phyloP scores from a whole-genome alignment of 2,797 vertebrate genomes.

The Sebastes elongatus region DNA sequence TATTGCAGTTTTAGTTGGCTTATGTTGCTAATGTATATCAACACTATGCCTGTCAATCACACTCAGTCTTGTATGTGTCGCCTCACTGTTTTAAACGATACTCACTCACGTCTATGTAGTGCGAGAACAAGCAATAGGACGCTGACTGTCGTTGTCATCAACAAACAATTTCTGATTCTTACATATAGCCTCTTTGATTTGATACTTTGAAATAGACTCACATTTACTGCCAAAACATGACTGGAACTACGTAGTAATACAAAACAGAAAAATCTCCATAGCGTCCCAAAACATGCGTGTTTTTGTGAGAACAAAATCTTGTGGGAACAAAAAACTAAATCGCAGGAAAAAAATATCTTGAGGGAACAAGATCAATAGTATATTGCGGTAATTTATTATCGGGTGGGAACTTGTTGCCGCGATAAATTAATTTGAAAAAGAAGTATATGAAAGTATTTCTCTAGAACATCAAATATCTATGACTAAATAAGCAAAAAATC shows the following conservation, averaged over 20 bases:
- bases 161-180: no score
- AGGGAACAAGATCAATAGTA: not conserved
- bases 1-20: no score
- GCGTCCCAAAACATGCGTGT: not conserved
- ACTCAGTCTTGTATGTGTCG: no score
- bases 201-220: not conserved
- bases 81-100: no score
- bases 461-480: not conserved
- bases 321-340: not conserved
- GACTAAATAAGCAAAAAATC: not conserved
- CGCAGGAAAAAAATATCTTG: not conserved
- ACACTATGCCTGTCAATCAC: no score
- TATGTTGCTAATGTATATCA: no score
- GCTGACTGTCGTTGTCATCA: no score
- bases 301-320: not conserved
- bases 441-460: not conserved
- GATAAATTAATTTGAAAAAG: not conserved
- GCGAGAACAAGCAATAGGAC: no score
- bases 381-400: not conserved
- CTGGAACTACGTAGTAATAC: not conserved
- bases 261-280: not conserved
- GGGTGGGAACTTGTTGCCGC: not conserved
- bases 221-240: not conserved
- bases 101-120: no score
- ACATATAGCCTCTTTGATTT: no score